These are phyloP conservation scores for Micromussa lordhowensis DNA, from an alignment of 92 coral and sea anemone species.

Conservation along the genomic window DNA sequence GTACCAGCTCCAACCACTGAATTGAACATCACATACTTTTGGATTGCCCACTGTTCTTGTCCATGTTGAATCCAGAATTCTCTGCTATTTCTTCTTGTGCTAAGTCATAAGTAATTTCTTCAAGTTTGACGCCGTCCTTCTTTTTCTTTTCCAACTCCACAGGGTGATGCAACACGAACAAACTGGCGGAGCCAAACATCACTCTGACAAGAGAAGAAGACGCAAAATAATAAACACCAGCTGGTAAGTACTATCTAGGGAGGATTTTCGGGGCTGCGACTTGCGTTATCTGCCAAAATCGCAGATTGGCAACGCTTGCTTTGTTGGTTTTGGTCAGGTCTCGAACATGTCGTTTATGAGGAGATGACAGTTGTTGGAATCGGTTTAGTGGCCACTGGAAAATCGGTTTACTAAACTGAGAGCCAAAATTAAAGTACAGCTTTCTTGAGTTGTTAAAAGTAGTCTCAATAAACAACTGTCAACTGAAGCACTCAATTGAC, in stretches of 20 bases:
- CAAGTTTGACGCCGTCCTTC: constrained; percentile 63
- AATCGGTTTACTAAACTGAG: no score
- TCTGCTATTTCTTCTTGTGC: constrained; percentile 95
- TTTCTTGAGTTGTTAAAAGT: no score
- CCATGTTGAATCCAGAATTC: constrained; percentile 92
- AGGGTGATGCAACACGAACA: constrained; percentile 91
- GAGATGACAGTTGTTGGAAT: background rate
- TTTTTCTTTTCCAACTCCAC: constrained; percentile 65
- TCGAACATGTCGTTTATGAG: background rate
- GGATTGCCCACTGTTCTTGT: constrained; percentile 85
- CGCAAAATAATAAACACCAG: no score
- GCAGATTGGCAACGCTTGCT: no score
- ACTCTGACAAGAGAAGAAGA: constrained; percentile 44
- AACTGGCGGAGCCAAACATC: constrained; percentile 89
- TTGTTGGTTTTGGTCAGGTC: background rate
- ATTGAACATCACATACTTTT: constrained; percentile 62
- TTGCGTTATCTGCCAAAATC: no score
- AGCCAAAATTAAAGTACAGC: no score
- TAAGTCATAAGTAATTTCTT: constrained; percentile 84
- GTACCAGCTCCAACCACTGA: background rate
- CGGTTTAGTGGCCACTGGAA: background rate
- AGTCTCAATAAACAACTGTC: no score
- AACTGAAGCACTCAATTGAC: no score
- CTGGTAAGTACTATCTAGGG: no score
- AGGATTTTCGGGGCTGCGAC: no score